These are phyloP conservation scores for Leontocebus nigricollis DNA, from an alignment of 2,797 vertebrate genomes.

Conservation along the genomic window DNA sequence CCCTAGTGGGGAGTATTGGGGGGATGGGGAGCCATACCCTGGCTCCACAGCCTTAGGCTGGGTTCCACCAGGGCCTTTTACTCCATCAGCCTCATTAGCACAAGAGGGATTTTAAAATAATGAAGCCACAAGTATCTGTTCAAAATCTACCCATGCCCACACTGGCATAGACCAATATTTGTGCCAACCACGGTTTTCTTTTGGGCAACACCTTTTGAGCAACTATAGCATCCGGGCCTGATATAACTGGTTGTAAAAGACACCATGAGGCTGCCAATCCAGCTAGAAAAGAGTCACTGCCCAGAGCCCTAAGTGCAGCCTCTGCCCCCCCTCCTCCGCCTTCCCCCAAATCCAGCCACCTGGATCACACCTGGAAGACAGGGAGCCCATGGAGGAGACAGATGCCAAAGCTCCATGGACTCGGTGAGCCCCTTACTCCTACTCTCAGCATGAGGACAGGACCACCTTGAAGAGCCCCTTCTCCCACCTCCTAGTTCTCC, in stretches of 20 bases:
- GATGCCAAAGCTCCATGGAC: neutral
- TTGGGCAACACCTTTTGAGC: neutral
- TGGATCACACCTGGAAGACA: neutral
- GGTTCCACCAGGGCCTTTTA: neutral
- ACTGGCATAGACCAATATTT: neutral
- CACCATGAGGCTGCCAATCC: neutral
- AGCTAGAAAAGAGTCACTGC: neutral
- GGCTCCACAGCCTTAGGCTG: neutral
- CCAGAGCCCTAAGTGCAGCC: neutral
- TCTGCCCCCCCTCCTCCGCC: neutral
- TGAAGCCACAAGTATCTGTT: neutral
- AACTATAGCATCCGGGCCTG: too few species aligned
- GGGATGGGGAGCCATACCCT: too few species aligned
- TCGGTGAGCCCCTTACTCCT: rapidly evolving
- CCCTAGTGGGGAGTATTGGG: neutral
- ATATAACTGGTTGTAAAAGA: neutral
- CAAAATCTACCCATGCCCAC: neutral
- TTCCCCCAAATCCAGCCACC: neutral
- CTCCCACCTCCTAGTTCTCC: neutral
- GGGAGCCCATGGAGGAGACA: neutral
- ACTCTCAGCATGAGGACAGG: neutral
- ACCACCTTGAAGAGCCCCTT: too few species aligned
- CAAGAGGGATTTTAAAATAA: neutral
- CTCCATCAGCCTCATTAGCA: neutral
- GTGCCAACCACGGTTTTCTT: neutral